Evolutionary conservation across 2,888 invertebrate species (phyloP).

Genomic region (Notodonta ziczac): DNA sequence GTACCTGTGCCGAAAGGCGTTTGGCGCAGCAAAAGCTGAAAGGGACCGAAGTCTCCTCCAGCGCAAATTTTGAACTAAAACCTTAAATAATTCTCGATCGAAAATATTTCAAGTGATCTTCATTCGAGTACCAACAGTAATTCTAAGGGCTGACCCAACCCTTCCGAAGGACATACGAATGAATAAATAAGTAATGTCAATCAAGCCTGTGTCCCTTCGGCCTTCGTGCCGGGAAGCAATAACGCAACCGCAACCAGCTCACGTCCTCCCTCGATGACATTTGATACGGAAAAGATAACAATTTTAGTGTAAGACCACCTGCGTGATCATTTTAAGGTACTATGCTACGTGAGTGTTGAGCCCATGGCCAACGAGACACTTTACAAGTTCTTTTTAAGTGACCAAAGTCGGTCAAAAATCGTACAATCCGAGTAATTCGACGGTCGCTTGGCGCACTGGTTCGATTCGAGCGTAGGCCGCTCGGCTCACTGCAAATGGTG

Average conservation of each 20-base stretch:
- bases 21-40: too few species aligned
- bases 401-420: too few species aligned
- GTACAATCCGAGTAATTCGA: too few species aligned
- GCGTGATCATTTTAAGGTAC: not conserved
- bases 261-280: conserved; percentile 35
- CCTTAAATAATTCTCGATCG: not conserved
- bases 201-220: conserved; percentile 51
- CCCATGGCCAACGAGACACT: too few species aligned
- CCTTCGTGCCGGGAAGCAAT: conserved; percentile 43
- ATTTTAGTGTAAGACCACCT: conserved; percentile 7
- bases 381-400: too few species aligned
- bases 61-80: too few species aligned
- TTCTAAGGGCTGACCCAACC: conserved; percentile 43
- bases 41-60: too few species aligned
- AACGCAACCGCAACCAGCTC: conserved; percentile 38
- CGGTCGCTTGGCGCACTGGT: too few species aligned
- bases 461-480: too few species aligned
- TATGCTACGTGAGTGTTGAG: too few species aligned
- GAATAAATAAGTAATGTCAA: conserved; percentile 74
- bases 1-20: too few species aligned
- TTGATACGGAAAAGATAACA: conserved; percentile 39
- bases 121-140: conserved; percentile 36
- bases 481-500: too few species aligned
- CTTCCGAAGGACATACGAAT: conserved; percentile 59
- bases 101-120: not conserved